These are phyloP conservation scores for Heloderma charlesbogerti DNA, from an alignment of 2,113 vertebrate species.

Conservation along the genomic window DNA sequence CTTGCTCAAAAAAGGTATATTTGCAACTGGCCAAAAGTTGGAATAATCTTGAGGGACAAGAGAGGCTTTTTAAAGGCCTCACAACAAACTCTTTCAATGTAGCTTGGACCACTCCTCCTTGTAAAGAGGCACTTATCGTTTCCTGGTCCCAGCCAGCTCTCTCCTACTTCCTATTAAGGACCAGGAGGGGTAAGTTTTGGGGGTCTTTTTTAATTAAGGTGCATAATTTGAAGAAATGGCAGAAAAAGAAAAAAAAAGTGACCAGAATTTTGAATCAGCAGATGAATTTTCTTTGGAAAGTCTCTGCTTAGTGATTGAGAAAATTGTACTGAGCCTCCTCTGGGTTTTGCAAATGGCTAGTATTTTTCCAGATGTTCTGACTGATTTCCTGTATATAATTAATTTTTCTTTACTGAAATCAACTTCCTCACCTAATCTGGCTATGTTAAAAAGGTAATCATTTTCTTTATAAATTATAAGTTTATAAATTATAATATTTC, in stretches of 20 bases:
- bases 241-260: neutral
- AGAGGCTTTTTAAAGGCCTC: too few species aligned
- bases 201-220: too few species aligned
- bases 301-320: neutral
- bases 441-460: constrained; percentile 61
- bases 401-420: constrained; percentile 40
- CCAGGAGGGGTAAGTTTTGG: neutral
- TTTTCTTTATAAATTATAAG: constrained; percentile 63
- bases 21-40: too few species aligned
- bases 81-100: too few species aligned
- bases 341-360: neutral
- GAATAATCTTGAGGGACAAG: too few species aligned
- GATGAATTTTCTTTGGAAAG: neutral
- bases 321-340: neutral
- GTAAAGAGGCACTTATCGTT: too few species aligned
- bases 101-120: too few species aligned
- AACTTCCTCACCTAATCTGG: constrained; percentile 45
- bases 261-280: too few species aligned
- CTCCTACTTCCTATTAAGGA: neutral
- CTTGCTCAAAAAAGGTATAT: too few species aligned
- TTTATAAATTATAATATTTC: too few species aligned
- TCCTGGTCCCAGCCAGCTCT: too few species aligned
- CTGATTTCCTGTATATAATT: constrained; percentile 68
- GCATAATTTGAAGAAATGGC: neutral
- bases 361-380: constrained; percentile 42